Base-by-base conservation (phyloP, 2,888 invertebrate species). In the Dione juno region DNA sequence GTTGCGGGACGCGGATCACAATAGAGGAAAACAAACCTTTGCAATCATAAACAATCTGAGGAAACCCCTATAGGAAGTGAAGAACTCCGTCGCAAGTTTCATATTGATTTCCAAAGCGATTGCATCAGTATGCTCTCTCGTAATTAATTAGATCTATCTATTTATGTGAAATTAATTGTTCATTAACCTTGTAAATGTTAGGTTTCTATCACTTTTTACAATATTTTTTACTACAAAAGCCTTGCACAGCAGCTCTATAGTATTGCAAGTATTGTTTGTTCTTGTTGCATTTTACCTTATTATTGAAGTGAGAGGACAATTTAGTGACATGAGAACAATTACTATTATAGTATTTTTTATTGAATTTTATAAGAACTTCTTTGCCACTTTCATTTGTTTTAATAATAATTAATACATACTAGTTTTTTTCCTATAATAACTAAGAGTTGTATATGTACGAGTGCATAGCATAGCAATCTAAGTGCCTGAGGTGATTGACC, bases 1-100 rank as follows among this genome's bases (percentile, higher is more conserved):
- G n/a, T n/a, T n/a, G n/a, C n/a, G n/a, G n/a, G n/a, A n/a, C n/a
- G n/a, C n/a, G n/a, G n/a, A n/a, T n/a, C n/a, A n/a, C n/a, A n/a
- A n/a, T 28, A 3, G 28, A 58, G 57, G 45, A 48, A 58, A 50
- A 45, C 3, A 54, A 54, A 35, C 28, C 1, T 28, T 67, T 28
- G 16, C n/a, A 48, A 40, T 52, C 59, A 67, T 10, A 59, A 59
- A 7, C 67, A 21, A 13, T 28, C 19, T 16, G n/a, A 67, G 67
- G 67, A 67, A 59, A 59, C 16, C n/a, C n/a, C 21, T 14, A 45
- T 52, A 52, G 67, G 58, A 67, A 67, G 58, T 58, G 14, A 19
- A 11, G 13, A 28, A 45, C 11, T 14, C 45, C 19, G 28, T 58
- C 28, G 53, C n/a, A 9, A 35, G 2, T 16, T 58, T n/a, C 40